Evolutionary conservation across 2,113 vertebrate genomes (phyloP).

Genomic region (Trematocara zebra): DNA sequence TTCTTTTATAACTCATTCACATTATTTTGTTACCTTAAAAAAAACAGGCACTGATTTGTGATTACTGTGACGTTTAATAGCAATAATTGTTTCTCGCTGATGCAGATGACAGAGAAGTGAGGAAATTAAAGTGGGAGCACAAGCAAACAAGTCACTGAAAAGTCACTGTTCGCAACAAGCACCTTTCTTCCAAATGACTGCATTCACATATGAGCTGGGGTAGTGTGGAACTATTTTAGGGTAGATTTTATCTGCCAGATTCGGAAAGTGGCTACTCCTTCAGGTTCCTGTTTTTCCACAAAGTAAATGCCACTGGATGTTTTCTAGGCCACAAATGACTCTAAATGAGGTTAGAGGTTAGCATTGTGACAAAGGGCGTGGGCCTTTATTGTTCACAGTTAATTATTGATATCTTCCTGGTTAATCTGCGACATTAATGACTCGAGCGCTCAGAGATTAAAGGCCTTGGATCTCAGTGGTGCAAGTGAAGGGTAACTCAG

Average conservation of each 20-base stretch:
- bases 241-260: constrained; percentile 1
- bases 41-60: background rate
- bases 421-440: constrained; percentile 60
- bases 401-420: constrained; percentile 63
- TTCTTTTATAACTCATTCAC: background rate
- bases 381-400: constrained; percentile 54
- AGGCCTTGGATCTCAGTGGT: background rate
- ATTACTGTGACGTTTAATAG: background rate
- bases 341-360: constrained; percentile 40
- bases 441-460: constrained; percentile 11
- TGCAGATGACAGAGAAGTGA: background rate
- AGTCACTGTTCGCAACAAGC: background rate
- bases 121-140: background rate
- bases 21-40: background rate
- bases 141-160: background rate
- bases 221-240: background rate
- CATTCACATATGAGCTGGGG: background rate
- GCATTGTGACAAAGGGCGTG: constrained; percentile 43
- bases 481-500: background rate
- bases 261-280: background rate
- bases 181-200: background rate
- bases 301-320: background rate
- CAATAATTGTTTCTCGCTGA: background rate
- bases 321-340: constrained; percentile 17
- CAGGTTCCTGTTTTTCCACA: constrained; percentile 12